Evolutionary conservation across 2,888 invertebrate genomes (phyloP).

Genomic region (Torymus texanus): DNA sequence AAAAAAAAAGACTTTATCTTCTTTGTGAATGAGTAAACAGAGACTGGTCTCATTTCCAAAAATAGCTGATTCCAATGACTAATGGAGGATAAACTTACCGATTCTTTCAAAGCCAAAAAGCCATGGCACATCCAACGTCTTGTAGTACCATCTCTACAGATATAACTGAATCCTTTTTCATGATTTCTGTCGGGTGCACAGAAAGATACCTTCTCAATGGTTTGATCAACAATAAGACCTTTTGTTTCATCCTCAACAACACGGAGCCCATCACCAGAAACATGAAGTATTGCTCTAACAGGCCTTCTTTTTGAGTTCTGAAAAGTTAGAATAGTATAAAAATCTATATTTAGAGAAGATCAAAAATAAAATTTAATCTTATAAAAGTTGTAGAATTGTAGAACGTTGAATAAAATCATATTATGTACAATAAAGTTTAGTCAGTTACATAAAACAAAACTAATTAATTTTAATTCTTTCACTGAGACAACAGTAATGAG

Average conservation of each 20-base stretch:
- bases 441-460: not conserved
- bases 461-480: not conserved
- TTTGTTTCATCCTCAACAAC: constrained; percentile 99
- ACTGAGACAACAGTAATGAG: too few relatives aligned
- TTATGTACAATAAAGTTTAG: not conserved
- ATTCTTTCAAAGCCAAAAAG: constrained; percentile 95
- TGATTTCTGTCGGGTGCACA: constrained; percentile 99
- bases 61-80: too few relatives aligned
- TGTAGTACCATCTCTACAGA: constrained; percentile 98
- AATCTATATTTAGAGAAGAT: constrained; percentile 5
- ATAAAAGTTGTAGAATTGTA: not conserved
- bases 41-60: too few relatives aligned
- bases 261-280: constrained; percentile 95
- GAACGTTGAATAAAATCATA: not conserved
- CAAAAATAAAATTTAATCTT: not conserved
- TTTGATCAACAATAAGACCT: constrained; percentile 98
- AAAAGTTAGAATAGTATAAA: constrained; percentile 42
- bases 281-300: constrained; percentile 91
- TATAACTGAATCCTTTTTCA: constrained; percentile 98
- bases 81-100: constrained; percentile 76
- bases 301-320: constrained; percentile 92
- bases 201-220: constrained; percentile 99
- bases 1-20: too few relatives aligned
- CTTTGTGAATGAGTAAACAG: too few relatives aligned
- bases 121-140: constrained; percentile 99